Evolutionary conservation across 1,140 invertebrate genomes (phyloP), one percentile per base, ranked within the genome.

Genomic region (Saccostrea cuccullata): DNA sequence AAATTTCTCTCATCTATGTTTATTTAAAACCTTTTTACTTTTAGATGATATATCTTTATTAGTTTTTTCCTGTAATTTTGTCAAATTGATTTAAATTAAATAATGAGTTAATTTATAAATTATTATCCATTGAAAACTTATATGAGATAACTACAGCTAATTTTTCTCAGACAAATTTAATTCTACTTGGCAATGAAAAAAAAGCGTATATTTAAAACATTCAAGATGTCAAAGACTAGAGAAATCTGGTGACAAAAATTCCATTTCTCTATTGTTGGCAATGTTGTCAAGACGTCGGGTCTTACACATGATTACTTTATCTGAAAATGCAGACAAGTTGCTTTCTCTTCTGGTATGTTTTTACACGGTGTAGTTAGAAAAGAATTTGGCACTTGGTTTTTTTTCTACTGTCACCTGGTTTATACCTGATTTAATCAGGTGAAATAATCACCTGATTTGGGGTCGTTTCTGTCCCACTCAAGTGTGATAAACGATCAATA

Each of bases 241-340:
- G 17, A 64, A 64, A 64, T 6, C 58, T 47, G 47, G 47, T 47
- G 58, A 20, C 58, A 64, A n/a, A 20, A 17, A 64, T 64, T 64
- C 58, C 15, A 20, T 64, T 64, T 64, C 15, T 64, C 58, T 6
- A 20, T 64, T 64, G 58, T 64, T n/a, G 6, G 58, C 6, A 20
- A 20, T 64, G 58, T 64, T 64, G 58, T 77, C 23, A 77, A 73
- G 23, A 26, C 67, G 67, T 73, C 67, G 26, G 26, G 11, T 15
- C 26, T 77, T 36, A 77, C 70, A 30, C 70, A 77, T 36, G 70
- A 77, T 77, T 77, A 36, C 70, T 77, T 77, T 36, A 77, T 77
- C 26, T 30, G 13, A 77, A 77, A 77, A 20, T 15, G 9, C 26
- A 77, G 70, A 77, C 70, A 77, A 30, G 23, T 73, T 26, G n/a